These are phyloP conservation scores for Cerastis rubricosa DNA, from an alignment of 2,888 invertebrate genomes.

Conservation along the genomic window DNA sequence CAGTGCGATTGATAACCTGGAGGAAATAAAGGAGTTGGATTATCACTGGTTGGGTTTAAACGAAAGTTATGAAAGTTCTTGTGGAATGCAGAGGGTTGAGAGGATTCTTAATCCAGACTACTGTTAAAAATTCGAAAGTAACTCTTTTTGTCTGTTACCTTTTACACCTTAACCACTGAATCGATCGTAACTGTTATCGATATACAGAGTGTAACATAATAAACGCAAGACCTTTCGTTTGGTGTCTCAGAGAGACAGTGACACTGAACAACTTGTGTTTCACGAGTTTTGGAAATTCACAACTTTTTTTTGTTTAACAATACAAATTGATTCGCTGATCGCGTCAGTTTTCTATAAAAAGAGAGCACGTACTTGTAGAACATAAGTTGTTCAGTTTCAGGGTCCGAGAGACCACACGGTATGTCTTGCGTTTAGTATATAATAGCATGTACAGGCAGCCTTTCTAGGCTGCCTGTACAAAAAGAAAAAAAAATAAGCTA, in stretches of 20 bases:
- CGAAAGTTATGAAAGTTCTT: neutral
- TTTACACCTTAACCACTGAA: neutral
- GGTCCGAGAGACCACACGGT: too few relatives aligned
- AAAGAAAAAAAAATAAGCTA: neutral
- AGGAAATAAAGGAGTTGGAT: conserved; percentile 12
- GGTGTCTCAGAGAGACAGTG: neutral
- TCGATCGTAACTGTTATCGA: neutral
- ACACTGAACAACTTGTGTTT: neutral
- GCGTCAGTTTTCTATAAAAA: too few relatives aligned
- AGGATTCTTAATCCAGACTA: neutral
- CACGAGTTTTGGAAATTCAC: neutral
- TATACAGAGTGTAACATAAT: too few relatives aligned
- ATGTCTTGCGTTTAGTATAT: too few relatives aligned
- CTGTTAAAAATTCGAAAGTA: neutral
- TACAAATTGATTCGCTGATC: neutral
- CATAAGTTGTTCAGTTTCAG: too few relatives aligned
- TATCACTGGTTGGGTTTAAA: neutral
- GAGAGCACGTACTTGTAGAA: too few relatives aligned
- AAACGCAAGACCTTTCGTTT: too few relatives aligned
- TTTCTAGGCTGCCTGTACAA: too few relatives aligned
- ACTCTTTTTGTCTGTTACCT: neutral
- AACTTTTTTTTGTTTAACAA: neutral
- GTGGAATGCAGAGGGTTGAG: neutral
- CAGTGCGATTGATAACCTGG: conserved; percentile 93
- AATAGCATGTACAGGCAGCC: too few relatives aligned